Conservation (phyloP, 2,797 vertebrate genomes). For the Leptodactylus fallax region DNA sequence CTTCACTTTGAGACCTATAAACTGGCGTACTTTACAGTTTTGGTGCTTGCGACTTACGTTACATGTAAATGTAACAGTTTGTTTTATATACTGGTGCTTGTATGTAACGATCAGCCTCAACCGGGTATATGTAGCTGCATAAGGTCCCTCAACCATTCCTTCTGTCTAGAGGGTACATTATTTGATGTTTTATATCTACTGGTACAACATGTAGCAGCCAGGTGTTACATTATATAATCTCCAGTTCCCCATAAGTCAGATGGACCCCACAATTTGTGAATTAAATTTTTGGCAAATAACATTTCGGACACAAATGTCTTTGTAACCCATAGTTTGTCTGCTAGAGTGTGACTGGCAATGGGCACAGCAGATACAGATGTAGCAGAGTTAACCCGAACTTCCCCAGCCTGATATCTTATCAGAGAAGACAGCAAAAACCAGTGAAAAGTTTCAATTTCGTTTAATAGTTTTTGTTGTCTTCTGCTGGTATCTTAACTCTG, state of each 20-base stretch:
- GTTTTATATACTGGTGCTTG: constrained; percentile 22
- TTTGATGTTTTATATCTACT: neutral
- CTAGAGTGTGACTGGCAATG: neutral
- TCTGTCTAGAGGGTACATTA: neutral
- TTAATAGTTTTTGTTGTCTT: no score
- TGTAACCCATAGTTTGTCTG: neutral
- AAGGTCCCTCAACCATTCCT: neutral
- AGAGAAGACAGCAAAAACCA: no score
- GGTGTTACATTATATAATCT: neutral
- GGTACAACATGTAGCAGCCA: neutral
- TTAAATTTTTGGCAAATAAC: neutral
- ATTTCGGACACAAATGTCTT: neutral
- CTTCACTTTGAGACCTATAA: constrained; percentile 35
- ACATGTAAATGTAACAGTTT: neutral
- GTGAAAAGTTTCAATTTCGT: no score
- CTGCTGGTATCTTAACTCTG: no score
- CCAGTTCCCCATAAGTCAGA: no score
- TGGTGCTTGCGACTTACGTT: constrained; percentile 4
- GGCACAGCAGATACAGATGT: neutral
- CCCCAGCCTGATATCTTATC: no score
- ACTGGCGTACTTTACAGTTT: constrained; percentile 1
- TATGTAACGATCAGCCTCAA: neutral
- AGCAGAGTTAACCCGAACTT: no score
- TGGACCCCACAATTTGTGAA: neutral
- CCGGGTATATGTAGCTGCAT: neutral